Evolutionary conservation across 2,888 invertebrate genomes (phyloP), one percentile per base, ranked within the genome.

Genomic region (Tiliacea citrago): DNA sequence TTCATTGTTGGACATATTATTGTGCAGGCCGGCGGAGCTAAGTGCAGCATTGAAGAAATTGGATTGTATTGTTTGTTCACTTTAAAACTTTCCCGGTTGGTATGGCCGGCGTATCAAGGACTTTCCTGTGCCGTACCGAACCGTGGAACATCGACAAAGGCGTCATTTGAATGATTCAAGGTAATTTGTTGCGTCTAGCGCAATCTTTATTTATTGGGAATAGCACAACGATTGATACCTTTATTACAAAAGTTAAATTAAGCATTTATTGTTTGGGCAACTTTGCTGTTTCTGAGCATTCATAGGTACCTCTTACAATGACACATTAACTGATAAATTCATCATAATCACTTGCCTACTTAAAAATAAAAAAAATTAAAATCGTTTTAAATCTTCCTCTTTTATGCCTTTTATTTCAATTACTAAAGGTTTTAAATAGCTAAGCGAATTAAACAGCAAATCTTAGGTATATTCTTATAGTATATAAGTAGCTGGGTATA

Each of bases 31-130:
- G 47, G 39, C 70, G 68, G 61, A 74, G 73, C 77, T 77, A 77
- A 80, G 82, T 86, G 84, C 79, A 75, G 83, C 77, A 61, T 79
- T 82, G 75, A 79, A 77, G 85, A 75, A 85, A 88, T 87, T 82
- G 83, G 82, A 83, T 84, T 86, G 86, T 85, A 80, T 82, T 87
- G 75, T 85, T 82, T 55, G 79, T 75, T 79, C 74, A 69, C 63
- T 85, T 82, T 65, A 73, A 75, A 79, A 73, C 75, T 76, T 76
- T 65, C 69, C 73, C 68, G 68, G 53, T 71, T 72, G 67, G 58
- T 61, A 66, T 69, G 63, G 42, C 21, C 53, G 42, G 51, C 77
- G 76, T 85, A 76, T 87, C 77, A 76, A 77, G 82, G 83, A 79
- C 77, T 79, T 85, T 79, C 86, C 85, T 79, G 81, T 75, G 71